These are phyloP conservation scores for Zaprionus africanus DNA, from an alignment of 1,140 invertebrate species.

Conservation along the genomic window DNA sequence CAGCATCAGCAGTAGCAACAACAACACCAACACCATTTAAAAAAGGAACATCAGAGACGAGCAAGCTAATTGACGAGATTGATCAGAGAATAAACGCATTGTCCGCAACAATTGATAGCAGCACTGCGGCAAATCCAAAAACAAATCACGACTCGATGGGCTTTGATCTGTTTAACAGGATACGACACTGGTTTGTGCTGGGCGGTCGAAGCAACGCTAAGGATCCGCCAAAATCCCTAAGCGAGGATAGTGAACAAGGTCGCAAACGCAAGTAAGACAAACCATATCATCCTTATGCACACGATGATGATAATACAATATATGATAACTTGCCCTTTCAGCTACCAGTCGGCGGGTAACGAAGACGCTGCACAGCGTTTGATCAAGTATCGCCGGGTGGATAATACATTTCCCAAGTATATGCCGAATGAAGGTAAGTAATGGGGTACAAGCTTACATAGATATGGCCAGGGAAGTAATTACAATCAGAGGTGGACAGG, in stretches of 20 bases:
- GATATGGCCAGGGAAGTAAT: too few relatives aligned
- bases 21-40: background rate
- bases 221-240: constrained; percentile 21
- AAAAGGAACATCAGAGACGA: background rate
- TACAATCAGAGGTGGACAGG: too few relatives aligned
- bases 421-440: constrained; percentile 64
- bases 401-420: constrained; percentile 74
- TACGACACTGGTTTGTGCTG: constrained; percentile 49
- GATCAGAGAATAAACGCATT: constrained; percentile 11
- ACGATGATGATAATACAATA: background rate
- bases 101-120: constrained; percentile 5
- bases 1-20: background rate
- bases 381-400: constrained; percentile 76
- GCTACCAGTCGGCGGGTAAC: background rate
- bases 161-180: constrained; percentile 50
- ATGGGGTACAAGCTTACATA: too few relatives aligned
- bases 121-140: constrained; percentile 5
- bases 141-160: constrained; percentile 54
- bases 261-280: constrained; percentile 37
- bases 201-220: constrained; percentile 40
- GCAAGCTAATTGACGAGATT: background rate
- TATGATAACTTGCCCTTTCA: background rate
- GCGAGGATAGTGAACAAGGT: background rate
- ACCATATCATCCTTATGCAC: background rate
- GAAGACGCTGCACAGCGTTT: background rate